Evolutionary conservation across 1,140 invertebrate species (phyloP).

Genomic region (Lutraria rhynchaena): DNA sequence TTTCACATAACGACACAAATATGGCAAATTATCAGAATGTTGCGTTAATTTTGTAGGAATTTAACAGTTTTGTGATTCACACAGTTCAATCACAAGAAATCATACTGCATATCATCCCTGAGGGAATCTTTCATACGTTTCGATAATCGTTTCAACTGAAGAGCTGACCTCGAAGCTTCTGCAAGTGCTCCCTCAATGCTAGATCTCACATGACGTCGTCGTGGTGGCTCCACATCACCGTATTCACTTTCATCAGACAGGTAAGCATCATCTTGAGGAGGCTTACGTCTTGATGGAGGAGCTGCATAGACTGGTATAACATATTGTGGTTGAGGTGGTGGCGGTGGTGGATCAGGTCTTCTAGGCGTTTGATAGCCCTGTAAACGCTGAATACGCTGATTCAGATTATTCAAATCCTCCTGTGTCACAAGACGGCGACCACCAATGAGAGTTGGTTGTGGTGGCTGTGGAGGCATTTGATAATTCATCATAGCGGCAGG

Average conservation of each 20-base stretch:
- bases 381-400: slow-evolving; percentile 71
- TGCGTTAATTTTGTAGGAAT: slow-evolving; percentile 27
- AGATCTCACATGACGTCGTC: slow-evolving; percentile 50
- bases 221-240: slow-evolving; percentile 59
- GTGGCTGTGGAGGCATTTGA: slow-evolving; percentile 29
- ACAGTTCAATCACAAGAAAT: slow-evolving; percentile 49
- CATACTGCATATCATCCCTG: slow-evolving; percentile 70
- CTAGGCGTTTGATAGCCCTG: slow-evolving; percentile 70
- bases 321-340: slow-evolving; percentile 62
- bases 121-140: slow-evolving; percentile 76
- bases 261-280: slow-evolving; percentile 69
- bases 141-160: slow-evolving; percentile 74
- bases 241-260: slow-evolving; percentile 70
- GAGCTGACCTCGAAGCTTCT: slow-evolving; percentile 69
- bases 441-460: slow-evolving; percentile 15
- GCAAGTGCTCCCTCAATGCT: slow-evolving; percentile 65
- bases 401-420: slow-evolving; percentile 75
- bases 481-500: slow-evolving; percentile 54
- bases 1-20: slow-evolving; percentile 29
- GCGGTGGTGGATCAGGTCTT: slow-evolving; percentile 61
- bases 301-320: slow-evolving; percentile 66
- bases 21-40: slow-evolving; percentile 51
- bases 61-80: background rate
- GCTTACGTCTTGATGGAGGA: slow-evolving; percentile 60
- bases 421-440: slow-evolving; percentile 65